phyloP scores from a whole-genome alignment of 2,888 invertebrate species.

The Aleiodes testaceus region DNA sequence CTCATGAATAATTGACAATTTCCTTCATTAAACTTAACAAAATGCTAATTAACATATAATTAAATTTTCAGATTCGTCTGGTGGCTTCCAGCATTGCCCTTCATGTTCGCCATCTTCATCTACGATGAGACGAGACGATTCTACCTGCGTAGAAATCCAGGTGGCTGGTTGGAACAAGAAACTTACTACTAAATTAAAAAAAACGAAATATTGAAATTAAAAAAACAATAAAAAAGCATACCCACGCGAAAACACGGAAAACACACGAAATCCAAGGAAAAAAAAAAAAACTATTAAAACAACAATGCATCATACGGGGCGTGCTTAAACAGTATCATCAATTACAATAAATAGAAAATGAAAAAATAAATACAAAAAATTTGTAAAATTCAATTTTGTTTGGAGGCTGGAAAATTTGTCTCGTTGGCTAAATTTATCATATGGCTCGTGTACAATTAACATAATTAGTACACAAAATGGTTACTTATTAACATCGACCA shows the following conservation, averaged over 20 bases:
- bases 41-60: no score
- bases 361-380: constrained; percentile 15
- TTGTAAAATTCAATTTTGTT: not conserved
- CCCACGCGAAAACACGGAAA: constrained; percentile 64
- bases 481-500: constrained; percentile 34
- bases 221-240: constrained; percentile 58
- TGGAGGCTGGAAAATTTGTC: constrained; percentile 37
- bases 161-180: constrained; percentile 99
- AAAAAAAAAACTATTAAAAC: constrained; percentile 45
- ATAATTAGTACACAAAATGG: not conserved
- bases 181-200: constrained; percentile 90
- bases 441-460: constrained; percentile 2
- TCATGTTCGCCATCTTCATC: constrained; percentile 98
- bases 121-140: constrained; percentile 99
- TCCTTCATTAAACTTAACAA: constrained; percentile 29
- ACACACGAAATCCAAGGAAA: constrained; percentile 43
- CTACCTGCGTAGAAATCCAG: constrained; percentile 97
- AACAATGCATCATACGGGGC: constrained; percentile 58
- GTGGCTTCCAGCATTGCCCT: constrained; percentile 99
- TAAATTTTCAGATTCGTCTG: constrained; percentile 89
- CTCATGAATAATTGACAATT: not conserved
- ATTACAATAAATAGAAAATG: constrained; percentile 43
- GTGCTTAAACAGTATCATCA: constrained; percentile 59
- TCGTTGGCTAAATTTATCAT: constrained; percentile 30
- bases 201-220: constrained; percentile 61